Base-by-base conservation (phyloP, 1,140 invertebrate genomes). In the Euborellia annulipes region DNA sequence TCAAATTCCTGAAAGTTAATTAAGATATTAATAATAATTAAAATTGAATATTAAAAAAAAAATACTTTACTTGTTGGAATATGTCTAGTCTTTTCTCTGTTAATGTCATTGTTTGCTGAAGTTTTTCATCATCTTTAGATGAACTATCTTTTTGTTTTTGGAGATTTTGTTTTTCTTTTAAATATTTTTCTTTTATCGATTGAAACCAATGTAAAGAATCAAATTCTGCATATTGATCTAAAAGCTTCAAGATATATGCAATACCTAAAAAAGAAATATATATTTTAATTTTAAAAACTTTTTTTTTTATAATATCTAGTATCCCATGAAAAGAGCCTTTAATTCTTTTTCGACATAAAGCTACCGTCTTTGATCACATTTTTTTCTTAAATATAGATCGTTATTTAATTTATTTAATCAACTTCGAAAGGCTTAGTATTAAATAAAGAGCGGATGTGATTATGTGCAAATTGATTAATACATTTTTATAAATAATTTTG, bases 121-220 rank as follows among this genome's bases (percentile, higher is more conserved):
- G 67, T 62, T 96, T 92, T 53, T 84, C 77, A 62, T 91, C 85
- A 22, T 68, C 66, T 55, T 64, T 65, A 36, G 67, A 63, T 2
- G 62, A 47, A 14, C 62, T 56, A 2, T 68, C 65, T 52, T 63
- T 69, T 53, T 73, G 67, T 54, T 69, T 58, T 45, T 71, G 57
- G 11, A 78, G 64, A 23, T 66, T 61, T 56, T 73, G 72, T 54
- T 68, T 69, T 53, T 85, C 77, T 49, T 73, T 72, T 1, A 69
- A 68, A 52, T 85, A 78, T 57, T 85, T 81, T 49, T 80, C 73
- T 39, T 70, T 63, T 1, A 97, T 82, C 3, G 91, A 88, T 46
- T 89, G 73, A 59, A 95, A 96, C 95, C 95, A 99, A 61, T 93
- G 87, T 1, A 99, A 67, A 3, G 87, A 80, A 66, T 97, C 89